Percentiles rank a stretch among this genome's conserved stretches.
These are phyloP conservation scores for Dolichotis patagonum DNA, from an alignment of 2,113 vertebrate species.

Conservation along the genomic window DNA sequence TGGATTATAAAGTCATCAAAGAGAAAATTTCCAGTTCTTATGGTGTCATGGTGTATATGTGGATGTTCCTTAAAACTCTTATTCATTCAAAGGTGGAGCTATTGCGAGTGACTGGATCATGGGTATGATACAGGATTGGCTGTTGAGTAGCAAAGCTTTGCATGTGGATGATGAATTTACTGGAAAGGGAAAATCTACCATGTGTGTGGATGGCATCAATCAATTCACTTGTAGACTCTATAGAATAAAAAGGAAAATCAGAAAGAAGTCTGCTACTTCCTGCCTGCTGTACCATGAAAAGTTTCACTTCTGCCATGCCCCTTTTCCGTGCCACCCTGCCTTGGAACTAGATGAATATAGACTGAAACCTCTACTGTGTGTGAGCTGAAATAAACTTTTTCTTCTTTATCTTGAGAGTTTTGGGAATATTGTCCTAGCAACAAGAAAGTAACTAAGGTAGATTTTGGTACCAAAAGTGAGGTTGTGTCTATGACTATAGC, in stretches of 20 bases:
- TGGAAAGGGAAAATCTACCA: neutral
- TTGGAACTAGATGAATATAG: neutral
- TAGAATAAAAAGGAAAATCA: neutral
- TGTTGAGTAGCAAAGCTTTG: neutral
- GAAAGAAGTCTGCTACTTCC: neutral
- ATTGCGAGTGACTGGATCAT: neutral
- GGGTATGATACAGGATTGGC: neutral
- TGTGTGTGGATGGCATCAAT: neutral
- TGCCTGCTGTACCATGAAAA: neutral
- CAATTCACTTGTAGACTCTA: neutral
- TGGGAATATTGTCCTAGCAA: neutral
- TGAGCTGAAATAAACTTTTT: neutral
- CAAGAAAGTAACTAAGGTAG: neutral
- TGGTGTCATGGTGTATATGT: neutral
- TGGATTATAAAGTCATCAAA: neutral
- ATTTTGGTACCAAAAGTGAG: neutral
- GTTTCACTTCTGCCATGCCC: neutral
- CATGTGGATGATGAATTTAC: neutral
- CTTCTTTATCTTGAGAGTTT: neutral
- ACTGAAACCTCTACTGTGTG: neutral
- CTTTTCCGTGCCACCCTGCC: neutral
- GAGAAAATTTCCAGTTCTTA: neutral
- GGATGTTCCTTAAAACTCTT: neutral
- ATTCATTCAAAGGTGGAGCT: neutral
- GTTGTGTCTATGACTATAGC: neutral